A percentile compares a stretch with the other conserved stretches of the same genome.
Evolutionary conservation across 2,888 invertebrate species (phyloP).

Genomic region (Axea sp.): DNA sequence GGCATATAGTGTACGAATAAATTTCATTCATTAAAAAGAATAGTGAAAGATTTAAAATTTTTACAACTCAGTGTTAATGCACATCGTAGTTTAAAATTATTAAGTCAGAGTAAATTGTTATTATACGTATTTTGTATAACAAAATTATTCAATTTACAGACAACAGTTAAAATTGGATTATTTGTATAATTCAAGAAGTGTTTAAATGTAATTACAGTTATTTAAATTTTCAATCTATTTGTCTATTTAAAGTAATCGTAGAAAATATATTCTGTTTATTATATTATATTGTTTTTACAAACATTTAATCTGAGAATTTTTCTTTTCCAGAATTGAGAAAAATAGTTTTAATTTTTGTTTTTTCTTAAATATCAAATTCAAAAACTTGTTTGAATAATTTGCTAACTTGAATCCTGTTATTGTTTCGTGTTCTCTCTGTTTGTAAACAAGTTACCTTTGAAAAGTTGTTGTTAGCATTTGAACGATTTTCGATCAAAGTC

Average conservation of each 20-base stretch:
- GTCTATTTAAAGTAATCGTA: no score
- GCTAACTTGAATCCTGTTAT: conserved; percentile 15
- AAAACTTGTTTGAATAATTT: conserved; percentile 19
- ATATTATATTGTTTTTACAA: no score
- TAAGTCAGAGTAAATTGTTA: not conserved
- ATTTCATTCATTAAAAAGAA: not conserved
- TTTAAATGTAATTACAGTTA: not conserved
- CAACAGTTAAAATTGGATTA: conserved; percentile 13
- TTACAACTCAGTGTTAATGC: not conserved
- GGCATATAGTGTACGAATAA: conserved; percentile 15
- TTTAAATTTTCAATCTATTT: not conserved
- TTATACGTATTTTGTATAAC: conserved; percentile 16
- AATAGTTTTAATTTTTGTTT: conserved; percentile 5
- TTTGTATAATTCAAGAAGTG: conserved; percentile 8
- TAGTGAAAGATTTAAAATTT: not conserved
- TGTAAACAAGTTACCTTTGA: conserved; percentile 28
- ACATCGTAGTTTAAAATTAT: not conserved
- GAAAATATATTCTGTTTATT: no score
- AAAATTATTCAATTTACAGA: conserved; percentile 14
- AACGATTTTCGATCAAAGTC: not conserved
- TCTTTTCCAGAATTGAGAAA: conserved; percentile 3
- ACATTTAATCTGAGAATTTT: not conserved
- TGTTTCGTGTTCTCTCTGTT: conserved; percentile 28
- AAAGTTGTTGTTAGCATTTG: not conserved
- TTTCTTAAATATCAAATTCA: conserved; percentile 27